Evolutionary conservation across 2,113 vertebrate genomes (phyloP).

Genomic region (Canis aureus): DNA sequence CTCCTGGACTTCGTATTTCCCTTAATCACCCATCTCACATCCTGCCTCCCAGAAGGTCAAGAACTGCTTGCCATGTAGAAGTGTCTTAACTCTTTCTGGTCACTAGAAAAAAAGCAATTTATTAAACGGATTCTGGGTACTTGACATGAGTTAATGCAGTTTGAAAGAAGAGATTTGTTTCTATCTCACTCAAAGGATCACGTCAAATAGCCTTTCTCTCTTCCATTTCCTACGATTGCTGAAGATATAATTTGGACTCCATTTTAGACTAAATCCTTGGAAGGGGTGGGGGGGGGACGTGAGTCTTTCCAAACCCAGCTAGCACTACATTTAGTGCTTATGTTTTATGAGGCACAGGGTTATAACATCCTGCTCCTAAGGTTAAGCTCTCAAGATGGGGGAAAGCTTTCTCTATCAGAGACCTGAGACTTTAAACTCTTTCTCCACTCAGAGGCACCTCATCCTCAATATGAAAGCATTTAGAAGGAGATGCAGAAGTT

Average conservation of each 20-base stretch:
- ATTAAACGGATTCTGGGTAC: conserved; percentile 77
- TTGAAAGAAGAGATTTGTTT: conserved; percentile 81
- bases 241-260: conserved; percentile 76
- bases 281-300: conserved; percentile 52
- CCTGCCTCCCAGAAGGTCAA: conserved; percentile 16
- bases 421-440: conserved; percentile 72
- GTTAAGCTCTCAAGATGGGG: conserved; percentile 77
- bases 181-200: conserved; percentile 75
- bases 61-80: conserved; percentile 59
- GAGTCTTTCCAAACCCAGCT: conserved; percentile 31
- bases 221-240: conserved; percentile 75
- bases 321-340: conserved; percentile 50
- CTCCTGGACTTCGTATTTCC: conserved; percentile 14
- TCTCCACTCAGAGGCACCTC: conserved; percentile 44
- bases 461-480: conserved; percentile 74
- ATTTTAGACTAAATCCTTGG: conserved; percentile 80
- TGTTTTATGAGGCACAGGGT: conserved; percentile 62
- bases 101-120: conserved; percentile 73
- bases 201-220: conserved; percentile 71
- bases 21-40: conserved; percentile 37
- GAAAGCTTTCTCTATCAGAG: conserved; percentile 71
- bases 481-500: conserved; percentile 59
- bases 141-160: conserved; percentile 78
- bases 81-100: conserved; percentile 77
- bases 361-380: conserved; percentile 60